A percentile compares a stretch with the other conserved stretches of the same genome.
These are phyloP conservation scores for Notoglanidium macrostoma DNA, from an alignment of 2,797 vertebrate genomes.

Conservation along the genomic window DNA sequence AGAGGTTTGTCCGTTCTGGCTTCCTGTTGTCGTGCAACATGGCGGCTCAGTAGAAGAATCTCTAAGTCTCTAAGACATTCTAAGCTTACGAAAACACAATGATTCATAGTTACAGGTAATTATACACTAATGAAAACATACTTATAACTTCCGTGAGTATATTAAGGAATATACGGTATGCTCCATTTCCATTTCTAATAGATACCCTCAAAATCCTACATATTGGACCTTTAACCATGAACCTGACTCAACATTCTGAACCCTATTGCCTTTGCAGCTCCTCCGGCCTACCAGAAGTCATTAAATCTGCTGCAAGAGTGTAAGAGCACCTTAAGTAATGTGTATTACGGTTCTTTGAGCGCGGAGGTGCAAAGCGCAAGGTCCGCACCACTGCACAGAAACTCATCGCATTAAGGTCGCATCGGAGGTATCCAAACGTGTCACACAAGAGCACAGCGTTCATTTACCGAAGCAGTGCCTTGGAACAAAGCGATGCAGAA, in stretches of 20 bases:
- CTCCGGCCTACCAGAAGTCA: conserved; percentile 3
- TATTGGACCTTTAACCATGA: neutral
- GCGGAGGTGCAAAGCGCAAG: conserved; percentile 57
- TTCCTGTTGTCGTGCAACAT: no score
- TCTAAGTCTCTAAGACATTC: no score
- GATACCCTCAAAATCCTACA: no score
- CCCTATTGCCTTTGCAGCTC: neutral
- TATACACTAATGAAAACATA: no score
- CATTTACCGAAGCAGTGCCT: conserved; percentile 44
- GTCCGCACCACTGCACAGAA: conserved; percentile 63
- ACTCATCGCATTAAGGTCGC: conserved; percentile 61
- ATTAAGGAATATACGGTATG: no score
- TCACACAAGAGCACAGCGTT: conserved; percentile 49
- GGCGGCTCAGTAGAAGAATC: no score
- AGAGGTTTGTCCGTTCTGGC: no score
- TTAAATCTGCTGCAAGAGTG: conserved; percentile 29
- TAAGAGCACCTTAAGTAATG: conserved; percentile 37
- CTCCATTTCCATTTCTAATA: no score
- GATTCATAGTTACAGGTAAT: no score
- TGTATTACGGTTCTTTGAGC: conserved; percentile 12
- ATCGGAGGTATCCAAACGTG: conserved; percentile 54
- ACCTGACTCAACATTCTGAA: neutral
- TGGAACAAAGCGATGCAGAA: conserved; percentile 43
- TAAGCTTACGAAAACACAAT: no score
- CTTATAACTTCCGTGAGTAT: no score